A percentile compares a stretch with the other conserved stretches of the same genome.
Evolutionary conservation across 2,113 vertebrate genomes (phyloP).

Genomic region (Naja naja): DNA sequence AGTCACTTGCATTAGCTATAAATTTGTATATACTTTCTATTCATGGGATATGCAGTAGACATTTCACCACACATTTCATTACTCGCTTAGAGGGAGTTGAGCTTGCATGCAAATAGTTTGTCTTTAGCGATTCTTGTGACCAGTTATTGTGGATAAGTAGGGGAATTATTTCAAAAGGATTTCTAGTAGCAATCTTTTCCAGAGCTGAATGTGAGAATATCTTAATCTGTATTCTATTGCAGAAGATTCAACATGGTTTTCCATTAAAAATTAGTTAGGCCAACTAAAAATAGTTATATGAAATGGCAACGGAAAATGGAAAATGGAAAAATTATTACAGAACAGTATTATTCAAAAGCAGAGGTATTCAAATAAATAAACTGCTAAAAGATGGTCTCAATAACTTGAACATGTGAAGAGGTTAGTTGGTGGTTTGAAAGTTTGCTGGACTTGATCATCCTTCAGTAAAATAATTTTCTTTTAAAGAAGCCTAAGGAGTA

Average conservation of each 20-base stretch:
- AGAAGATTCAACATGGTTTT: not conserved
- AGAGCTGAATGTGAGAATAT: not conserved
- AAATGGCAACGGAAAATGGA: not conserved
- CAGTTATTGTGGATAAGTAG: not conserved
- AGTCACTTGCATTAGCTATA: not conserved
- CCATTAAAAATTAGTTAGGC: not conserved
- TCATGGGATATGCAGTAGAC: not conserved
- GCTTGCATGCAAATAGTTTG: not conserved
- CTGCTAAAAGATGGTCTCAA: not conserved
- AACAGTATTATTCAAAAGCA: not conserved
- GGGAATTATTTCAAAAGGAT: not conserved
- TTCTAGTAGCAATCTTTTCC: not conserved
- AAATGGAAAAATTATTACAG: not conserved
- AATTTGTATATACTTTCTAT: not conserved
- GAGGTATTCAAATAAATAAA: not conserved
- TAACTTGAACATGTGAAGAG: not conserved
- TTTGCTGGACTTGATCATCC: not conserved
- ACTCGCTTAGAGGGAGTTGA: not conserved
- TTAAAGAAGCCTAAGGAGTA: not conserved
- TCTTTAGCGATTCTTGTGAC: not conserved
- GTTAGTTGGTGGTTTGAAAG: not conserved
- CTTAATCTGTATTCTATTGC: not conserved
- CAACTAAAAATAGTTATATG: not conserved
- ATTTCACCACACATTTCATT: not conserved
- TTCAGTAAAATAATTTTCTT: not conserved